These are phyloP conservation scores for Caiman crocodilus DNA, from an alignment of 2,797 vertebrate genomes.

Conservation along the genomic window DNA sequence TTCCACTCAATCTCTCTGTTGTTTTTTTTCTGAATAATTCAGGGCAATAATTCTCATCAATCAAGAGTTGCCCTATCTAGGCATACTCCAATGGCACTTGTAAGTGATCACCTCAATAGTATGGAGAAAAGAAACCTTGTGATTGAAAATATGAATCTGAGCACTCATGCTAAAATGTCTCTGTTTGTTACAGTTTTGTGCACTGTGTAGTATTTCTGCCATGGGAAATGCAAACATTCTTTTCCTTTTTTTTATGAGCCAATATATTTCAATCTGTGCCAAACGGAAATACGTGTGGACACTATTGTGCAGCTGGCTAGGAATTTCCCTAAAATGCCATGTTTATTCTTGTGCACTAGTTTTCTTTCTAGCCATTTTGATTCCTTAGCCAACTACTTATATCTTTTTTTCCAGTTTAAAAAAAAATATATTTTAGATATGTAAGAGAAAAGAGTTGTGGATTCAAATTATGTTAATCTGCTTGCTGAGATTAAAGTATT, in stretches of 20 bases:
- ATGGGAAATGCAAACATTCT: constrained; percentile 7
- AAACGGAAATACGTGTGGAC: constrained; percentile 71
- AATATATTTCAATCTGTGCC: constrained; percentile 20
- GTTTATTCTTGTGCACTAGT: constrained; percentile 53
- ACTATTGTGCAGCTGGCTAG: constrained; percentile 48
- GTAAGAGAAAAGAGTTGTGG: neutral
- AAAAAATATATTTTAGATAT: neutral
- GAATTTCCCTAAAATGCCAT: constrained; percentile 45
- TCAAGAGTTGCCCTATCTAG: neutral
- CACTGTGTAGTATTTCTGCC: constrained; percentile 9
- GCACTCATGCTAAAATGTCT: neutral
- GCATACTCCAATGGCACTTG: neutral
- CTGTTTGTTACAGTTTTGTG: constrained; percentile 37
- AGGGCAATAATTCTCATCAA: constrained; percentile 37
- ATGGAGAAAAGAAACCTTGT: neutral
- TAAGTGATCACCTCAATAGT: neutral
- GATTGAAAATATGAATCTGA: constrained; percentile 38
- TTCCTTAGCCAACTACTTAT: constrained; percentile 66
- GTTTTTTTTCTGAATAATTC: neutral
- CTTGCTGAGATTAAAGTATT: neutral
- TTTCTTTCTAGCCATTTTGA: constrained; percentile 57
- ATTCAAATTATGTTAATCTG: neutral
- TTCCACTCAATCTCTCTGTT: no score
- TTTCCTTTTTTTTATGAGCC: constrained; percentile 72
- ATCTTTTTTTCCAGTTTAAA: neutral